Evolutionary conservation across 2,113 vertebrate species (phyloP).

Genomic region (Psilopogon haemacephalus): DNA sequence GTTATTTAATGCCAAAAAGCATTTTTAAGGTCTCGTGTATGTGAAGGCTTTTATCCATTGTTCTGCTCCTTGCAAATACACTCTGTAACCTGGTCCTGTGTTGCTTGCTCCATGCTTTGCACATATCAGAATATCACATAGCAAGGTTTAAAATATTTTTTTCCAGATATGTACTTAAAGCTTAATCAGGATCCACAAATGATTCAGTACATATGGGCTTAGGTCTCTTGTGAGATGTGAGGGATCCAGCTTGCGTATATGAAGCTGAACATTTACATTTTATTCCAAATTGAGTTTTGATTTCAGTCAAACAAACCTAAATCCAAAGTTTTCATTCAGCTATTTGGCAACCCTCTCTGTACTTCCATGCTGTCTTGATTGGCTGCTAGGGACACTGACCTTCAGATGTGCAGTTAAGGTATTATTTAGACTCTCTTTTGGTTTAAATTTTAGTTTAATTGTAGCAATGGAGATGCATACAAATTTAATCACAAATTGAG

Average conservation of each 20-base stretch:
- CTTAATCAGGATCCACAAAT: slow-evolving; percentile 19
- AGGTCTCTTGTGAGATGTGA: slow-evolving; percentile 6
- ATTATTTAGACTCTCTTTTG: background rate
- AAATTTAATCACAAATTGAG: background rate
- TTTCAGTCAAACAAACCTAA: slow-evolving; percentile 48
- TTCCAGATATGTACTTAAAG: background rate
- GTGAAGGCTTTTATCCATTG: background rate
- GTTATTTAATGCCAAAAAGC: background rate
- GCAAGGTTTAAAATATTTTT: background rate
- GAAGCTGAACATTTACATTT: slow-evolving; percentile 48
- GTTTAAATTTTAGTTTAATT: background rate
- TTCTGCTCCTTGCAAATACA: background rate
- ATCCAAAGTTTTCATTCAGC: slow-evolving; percentile 33
- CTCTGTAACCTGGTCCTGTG: background rate
- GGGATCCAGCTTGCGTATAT: slow-evolving; percentile 25
- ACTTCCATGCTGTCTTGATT: slow-evolving; percentile 25
- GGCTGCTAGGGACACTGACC: slow-evolving; percentile 8
- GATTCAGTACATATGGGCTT: slow-evolving; percentile 17
- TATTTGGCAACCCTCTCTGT: slow-evolving; percentile 19
- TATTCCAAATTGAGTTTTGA: slow-evolving; percentile 33
- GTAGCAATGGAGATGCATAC: background rate
- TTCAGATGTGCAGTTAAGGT: background rate
- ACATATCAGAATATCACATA: background rate
- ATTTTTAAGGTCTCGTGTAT: background rate
- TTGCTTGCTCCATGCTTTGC: background rate